phyloP scores from a whole-genome alignment of 2,888 invertebrate genomes.

The Exocentrus adspersus region DNA sequence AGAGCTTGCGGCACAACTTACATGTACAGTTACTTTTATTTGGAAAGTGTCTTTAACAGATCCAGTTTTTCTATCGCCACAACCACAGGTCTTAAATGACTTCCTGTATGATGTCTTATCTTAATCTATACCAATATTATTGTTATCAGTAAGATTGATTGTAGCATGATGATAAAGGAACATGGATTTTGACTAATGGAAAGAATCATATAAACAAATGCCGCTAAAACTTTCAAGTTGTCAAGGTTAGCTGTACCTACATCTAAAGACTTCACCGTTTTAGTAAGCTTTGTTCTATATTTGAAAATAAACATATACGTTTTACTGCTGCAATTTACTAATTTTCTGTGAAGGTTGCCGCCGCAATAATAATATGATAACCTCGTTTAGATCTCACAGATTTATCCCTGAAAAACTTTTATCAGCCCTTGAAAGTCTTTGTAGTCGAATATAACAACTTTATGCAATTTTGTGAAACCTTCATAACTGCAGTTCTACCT shows the following conservation, averaged over 20 bases:
- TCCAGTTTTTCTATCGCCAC: not conserved
- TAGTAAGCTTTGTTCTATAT: not conserved
- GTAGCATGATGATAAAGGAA: too few species aligned
- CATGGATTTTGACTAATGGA: too few species aligned
- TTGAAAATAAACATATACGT: slow-evolving; percentile 2
- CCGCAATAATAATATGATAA: slow-evolving; percentile 27
- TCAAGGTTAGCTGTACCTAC: too few species aligned
- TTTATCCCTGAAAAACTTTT: slow-evolving; percentile 36
- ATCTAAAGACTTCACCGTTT: too few species aligned
- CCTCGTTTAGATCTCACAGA: slow-evolving; percentile 28
- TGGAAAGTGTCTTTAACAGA: slow-evolving; percentile 29
- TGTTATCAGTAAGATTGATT: too few species aligned
- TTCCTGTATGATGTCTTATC: too few species aligned
- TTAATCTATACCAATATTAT: too few species aligned
- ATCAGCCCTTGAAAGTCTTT: slow-evolving; percentile 31
- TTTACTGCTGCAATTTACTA: not conserved
- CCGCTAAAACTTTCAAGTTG: too few species aligned
- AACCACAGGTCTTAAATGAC: too few species aligned
- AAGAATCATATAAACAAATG: too few species aligned
- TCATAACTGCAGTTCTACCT: slow-evolving; percentile 38
- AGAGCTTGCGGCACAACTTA: slow-evolving; percentile 13
- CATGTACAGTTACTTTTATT: slow-evolving; percentile 31
- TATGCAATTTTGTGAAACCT: slow-evolving; percentile 35
- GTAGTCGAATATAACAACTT: slow-evolving; percentile 22
- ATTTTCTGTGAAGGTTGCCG: slow-evolving; percentile 24